Conservation (phyloP, 1,140 invertebrate genomes). For the Antheraea mylitta region DNA sequence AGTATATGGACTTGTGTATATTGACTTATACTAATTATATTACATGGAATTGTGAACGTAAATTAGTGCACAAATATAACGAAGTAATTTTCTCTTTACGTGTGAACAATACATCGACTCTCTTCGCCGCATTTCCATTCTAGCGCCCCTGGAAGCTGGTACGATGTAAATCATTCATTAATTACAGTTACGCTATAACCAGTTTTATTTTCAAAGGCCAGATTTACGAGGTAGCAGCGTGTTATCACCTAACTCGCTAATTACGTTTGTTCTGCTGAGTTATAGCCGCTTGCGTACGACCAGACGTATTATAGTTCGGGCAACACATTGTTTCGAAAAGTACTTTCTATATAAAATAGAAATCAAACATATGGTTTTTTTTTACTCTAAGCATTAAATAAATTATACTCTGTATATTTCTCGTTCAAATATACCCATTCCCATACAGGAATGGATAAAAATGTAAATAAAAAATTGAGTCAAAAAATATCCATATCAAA, state of each 20-base stretch:
- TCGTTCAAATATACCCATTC: too few relatives aligned
- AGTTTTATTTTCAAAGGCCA: slow-evolving; percentile 25
- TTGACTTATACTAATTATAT: too few relatives aligned
- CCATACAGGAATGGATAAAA: too few relatives aligned
- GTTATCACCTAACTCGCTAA: slow-evolving; percentile 49
- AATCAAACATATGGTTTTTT: background rate
- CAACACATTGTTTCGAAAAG: background rate
- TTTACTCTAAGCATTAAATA: background rate
- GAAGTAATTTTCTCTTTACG: background rate
- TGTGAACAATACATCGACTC: background rate
- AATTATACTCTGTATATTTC: too few relatives aligned
- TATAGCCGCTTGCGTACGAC: slow-evolving; percentile 26
- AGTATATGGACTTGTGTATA: too few relatives aligned
- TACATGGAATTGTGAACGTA: too few relatives aligned
- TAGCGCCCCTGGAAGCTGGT: background rate
- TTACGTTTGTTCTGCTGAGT: slow-evolving; percentile 45
- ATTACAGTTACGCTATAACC: slow-evolving; percentile 24
- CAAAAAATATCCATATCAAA: too few relatives aligned
- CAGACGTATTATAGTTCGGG: slow-evolving; percentile 5
- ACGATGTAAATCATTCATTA: slow-evolving; percentile 25
- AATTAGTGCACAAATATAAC: too few relatives aligned
- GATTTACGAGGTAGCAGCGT: slow-evolving; percentile 26
- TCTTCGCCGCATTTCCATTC: background rate
- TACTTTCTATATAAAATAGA: background rate
- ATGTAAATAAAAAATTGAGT: too few relatives aligned